phyloP scores from a whole-genome alignment of 2,888 invertebrate species.

The Leucania comma region DNA sequence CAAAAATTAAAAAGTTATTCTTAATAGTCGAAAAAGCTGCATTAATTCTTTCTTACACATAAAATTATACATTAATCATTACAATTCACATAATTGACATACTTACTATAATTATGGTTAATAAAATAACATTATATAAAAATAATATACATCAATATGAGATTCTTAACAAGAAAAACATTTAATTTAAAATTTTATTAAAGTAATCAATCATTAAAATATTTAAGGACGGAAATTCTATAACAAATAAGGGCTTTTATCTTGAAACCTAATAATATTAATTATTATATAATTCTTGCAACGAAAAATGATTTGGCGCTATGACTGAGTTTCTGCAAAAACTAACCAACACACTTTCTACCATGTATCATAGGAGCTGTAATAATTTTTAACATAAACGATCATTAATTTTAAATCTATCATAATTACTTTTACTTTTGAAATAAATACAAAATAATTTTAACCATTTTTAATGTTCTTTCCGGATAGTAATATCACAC shows the following conservation, averaged over 20 bases:
- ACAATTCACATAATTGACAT: slow-evolving; percentile 9
- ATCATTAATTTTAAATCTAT: too few species aligned
- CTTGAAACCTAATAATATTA: slow-evolving; percentile 25
- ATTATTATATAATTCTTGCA: too few species aligned
- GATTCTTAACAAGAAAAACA: slow-evolving; percentile 50
- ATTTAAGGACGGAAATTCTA: slow-evolving; percentile 63
- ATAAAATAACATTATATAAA: slow-evolving; percentile 40
- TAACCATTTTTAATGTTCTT: too few species aligned
- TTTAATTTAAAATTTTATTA: slow-evolving; percentile 39
- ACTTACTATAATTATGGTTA: slow-evolving; percentile 9
- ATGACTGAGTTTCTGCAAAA: too few species aligned
- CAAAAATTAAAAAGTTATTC: slow-evolving; percentile 1
- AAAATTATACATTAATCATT: slow-evolving; percentile 19
- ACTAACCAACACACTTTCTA: too few species aligned
- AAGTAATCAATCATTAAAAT: slow-evolving; percentile 48
- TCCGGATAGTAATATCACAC: too few species aligned
- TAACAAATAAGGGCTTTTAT: slow-evolving; percentile 76
- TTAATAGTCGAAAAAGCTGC: not conserved
- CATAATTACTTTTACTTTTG: too few species aligned
- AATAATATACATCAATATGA: slow-evolving; percentile 42
- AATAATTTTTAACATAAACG: too few species aligned
- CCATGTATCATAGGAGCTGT: too few species aligned
- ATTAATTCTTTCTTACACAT: not conserved
- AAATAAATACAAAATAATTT: too few species aligned
- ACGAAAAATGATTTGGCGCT: too few species aligned